A percentile compares a stretch with the other conserved stretches of the same genome.
Conservation (phyloP, 1,140 invertebrate genomes). For the Pygmarrhopalites habei region DNA sequence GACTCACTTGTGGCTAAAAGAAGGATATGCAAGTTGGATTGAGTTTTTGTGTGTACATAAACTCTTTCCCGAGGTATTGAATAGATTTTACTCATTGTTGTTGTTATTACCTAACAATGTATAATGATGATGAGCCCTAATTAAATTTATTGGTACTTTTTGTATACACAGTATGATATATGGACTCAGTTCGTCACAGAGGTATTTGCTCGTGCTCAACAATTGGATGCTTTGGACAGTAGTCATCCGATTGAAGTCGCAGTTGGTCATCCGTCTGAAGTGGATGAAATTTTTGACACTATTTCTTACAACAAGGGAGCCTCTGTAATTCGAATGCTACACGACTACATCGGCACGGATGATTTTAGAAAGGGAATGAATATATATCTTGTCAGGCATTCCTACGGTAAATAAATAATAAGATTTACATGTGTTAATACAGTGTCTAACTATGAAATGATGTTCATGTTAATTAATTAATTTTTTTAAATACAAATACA, state of each 20-base stretch:
- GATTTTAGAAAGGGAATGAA: conserved; percentile 94
- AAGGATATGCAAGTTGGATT: conserved; percentile 48
- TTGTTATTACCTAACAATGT: too few species aligned
- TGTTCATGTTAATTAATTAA: too few species aligned
- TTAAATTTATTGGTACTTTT: too few species aligned
- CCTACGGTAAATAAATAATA: too few species aligned
- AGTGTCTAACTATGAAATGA: too few species aligned
- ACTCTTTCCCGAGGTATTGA: conserved; percentile 47
- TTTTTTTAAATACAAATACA: too few species aligned
- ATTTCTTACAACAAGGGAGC: conserved; percentile 80
- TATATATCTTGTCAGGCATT: conserved; percentile 78
- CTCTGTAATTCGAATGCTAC: conserved; percentile 92
- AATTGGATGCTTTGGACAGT: conserved; percentile 79
- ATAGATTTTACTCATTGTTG: too few species aligned
- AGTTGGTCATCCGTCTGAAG: conserved; percentile 78
- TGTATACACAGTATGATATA: conserved; percentile 58
- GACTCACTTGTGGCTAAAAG: conserved; percentile 50
- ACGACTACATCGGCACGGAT: conserved; percentile 87
- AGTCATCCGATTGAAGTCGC: conserved; percentile 83
- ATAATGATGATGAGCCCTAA: too few species aligned
- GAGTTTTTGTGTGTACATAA: conserved; percentile 42
- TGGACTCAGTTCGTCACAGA: conserved; percentile 57
- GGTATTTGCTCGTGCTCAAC: conserved; percentile 68
- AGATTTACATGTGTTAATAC: too few species aligned
- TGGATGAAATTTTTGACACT: conserved; percentile 89